Percentiles rank a stretch among this genome's conserved stretches.
These are phyloP conservation scores for Drosophila funebris DNA, from an alignment of 1,140 invertebrate species.

Conservation along the genomic window DNA sequence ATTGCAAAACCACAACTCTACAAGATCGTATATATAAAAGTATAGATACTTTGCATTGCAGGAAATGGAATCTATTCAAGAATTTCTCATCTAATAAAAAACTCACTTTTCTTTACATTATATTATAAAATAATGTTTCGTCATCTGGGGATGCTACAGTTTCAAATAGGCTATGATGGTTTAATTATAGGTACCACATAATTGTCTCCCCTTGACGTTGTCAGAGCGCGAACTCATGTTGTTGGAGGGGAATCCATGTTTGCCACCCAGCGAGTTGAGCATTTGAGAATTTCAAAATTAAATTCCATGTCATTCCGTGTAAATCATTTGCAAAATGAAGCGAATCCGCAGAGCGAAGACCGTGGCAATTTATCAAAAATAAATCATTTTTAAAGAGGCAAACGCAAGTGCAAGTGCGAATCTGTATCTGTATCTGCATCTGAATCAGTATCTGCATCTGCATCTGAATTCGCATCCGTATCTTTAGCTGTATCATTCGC, in stretches of 20 bases:
- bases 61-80: no score
- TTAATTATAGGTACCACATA: conserved; percentile 27
- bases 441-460: not conserved
- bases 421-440: conserved; percentile 2
- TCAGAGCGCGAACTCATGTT: conserved; percentile 34
- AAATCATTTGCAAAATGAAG: conserved; percentile 80
- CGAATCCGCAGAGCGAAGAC: conserved; percentile 48
- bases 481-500: not conserved
- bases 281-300: conserved; percentile 82
- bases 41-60: no score
- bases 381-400: conserved; percentile 79
- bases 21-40: no score
- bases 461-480: conserved; percentile 8
- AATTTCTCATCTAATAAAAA: no score
- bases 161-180: conserved; percentile 12
- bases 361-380: conserved; percentile 82
- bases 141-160: no score
- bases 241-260: conserved; percentile 61
- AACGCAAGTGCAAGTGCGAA: conserved; percentile 50
- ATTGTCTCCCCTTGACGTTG: conserved; percentile 22
- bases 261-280: conserved; percentile 80
- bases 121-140: no score
- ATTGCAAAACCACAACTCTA: no score
- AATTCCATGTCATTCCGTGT: conserved; percentile 80
- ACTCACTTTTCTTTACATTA: no score